These are phyloP conservation scores for Gryllus bimaculatus DNA, from an alignment of 1,140 invertebrate species.

Conservation along the genomic window DNA sequence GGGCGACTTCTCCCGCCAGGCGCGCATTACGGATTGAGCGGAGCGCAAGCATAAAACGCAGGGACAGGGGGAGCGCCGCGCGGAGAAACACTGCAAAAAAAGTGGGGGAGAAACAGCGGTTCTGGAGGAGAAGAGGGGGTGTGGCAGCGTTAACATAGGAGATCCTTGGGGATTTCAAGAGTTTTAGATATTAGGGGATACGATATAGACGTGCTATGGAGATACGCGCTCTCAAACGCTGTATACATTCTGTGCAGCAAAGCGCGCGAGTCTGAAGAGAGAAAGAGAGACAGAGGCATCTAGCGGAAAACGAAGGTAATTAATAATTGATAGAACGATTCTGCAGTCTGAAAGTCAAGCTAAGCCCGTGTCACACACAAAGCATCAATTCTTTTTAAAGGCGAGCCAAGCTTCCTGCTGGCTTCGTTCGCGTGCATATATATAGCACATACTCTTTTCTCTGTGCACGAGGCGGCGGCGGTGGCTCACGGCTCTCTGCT, in stretches of 20 bases:
- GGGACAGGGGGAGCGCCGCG: neutral
- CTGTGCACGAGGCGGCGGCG: neutral
- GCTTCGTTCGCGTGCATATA: neutral
- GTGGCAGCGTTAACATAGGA: neutral
- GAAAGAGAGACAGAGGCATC: neutral
- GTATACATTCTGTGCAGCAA: neutral
- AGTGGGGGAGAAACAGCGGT: too few species aligned
- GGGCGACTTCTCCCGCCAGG: too few species aligned
- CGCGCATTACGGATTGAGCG: too few species aligned
- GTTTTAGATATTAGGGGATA: conserved; percentile 5
- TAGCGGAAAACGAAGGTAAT: neutral
- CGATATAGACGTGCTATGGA: neutral
- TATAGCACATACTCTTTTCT: neutral
- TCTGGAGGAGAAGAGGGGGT: neutral
- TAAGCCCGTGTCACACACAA: neutral
- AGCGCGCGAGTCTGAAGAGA: neutral
- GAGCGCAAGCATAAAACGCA: neutral
- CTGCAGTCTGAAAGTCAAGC: neutral
- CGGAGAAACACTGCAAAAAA: too few species aligned
- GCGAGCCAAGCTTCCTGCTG: neutral
- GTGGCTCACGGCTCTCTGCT: neutral
- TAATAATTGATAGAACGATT: conserved; percentile 6
- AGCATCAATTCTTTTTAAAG: conserved; percentile 5
- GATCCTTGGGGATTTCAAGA: neutral
- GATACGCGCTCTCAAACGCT: neutral